These are phyloP conservation scores for Drosophila helvetica DNA, from an alignment of 2,888 invertebrate species.

Conservation along the genomic window DNA sequence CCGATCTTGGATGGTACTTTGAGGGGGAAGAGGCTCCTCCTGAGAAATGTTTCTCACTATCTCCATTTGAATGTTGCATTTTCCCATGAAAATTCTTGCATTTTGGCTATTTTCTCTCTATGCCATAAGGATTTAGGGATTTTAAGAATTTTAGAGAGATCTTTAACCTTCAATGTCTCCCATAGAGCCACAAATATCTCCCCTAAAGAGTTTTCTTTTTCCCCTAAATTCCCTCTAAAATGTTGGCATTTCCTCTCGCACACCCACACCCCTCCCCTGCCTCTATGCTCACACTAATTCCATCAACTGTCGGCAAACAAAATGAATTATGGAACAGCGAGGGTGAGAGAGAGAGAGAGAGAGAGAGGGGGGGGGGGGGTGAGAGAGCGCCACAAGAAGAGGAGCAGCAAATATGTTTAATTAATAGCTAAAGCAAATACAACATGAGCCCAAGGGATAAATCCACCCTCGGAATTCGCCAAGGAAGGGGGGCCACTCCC, in stretches of 20 bases:
- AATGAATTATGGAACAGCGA: conserved; percentile 40
- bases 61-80: too few species aligned
- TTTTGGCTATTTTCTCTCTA: too few species aligned
- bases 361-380: too few species aligned
- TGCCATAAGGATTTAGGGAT: too few species aligned
- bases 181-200: too few species aligned
- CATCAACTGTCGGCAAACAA: conserved; percentile 33
- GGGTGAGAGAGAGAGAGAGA: too few species aligned
- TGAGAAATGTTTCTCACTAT: too few species aligned
- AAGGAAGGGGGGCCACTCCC: conserved; percentile 1
- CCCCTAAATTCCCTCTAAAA: not conserved
- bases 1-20: too few species aligned
- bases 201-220: not conserved
- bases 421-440: conserved; percentile 58
- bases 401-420: conserved; percentile 65
- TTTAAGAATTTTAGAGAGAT: too few species aligned
- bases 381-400: conserved; percentile 7
- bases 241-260: not conserved
- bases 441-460: conserved; percentile 35
- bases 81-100: too few species aligned
- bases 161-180: too few species aligned
- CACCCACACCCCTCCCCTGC: not conserved
- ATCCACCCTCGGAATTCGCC: conserved; percentile 5
- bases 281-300: conserved; percentile 15
- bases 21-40: too few species aligned